Base-by-base conservation (phyloP, 1,140 invertebrate species). In the Drosophila orosa region DNA sequence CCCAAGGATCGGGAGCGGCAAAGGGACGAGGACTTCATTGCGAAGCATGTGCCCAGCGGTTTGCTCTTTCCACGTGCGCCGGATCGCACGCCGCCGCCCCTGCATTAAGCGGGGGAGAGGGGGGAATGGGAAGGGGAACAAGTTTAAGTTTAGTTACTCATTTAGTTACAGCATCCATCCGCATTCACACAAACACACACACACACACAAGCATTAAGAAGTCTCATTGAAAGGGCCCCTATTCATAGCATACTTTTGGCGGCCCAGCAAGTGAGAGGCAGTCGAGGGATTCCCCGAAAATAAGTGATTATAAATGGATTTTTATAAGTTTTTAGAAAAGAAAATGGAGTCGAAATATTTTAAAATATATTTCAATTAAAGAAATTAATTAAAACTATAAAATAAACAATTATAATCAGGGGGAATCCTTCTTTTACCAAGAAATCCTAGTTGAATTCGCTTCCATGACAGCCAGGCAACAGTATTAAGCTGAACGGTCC, bases 1-100 rank as follows among this genome's bases (percentile, higher is more conserved):
- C 52, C 76, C 60, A 63, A 63, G 55, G 60, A 63, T 24, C 25
- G 50, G 31, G 50, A 54, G 31, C 31, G 50, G 8, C 50, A 63
- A 25, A 58, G 78, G 44, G 79, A 82, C 50, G 84, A 81, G 48
- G 78, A 91, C 45, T 92, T 90, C 76, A 82, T 80, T 40, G 79
- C 69, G 56, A 91, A 90, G 60, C 90, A 92, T 68, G 89, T 91
- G 55, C 91, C 91, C 52, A 84, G 90, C 58, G 87, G 77, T 19
- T 65, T 91, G 57, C 56, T 91, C 22, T 76, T 68, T 57, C 76
- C 76, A 17, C 91, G 91, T 76, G 75, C 86, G 65, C 82, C 80
- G 62, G 91, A 87, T 80, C 89, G 91, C 71, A 92, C 91, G 68
- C 91, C 91, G 52, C 91, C 91, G 50, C 91, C 91, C 27, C 74